These are phyloP conservation scores for Cryptocephalus moraei DNA, from an alignment of 2,888 invertebrate species.

Conservation along the genomic window DNA sequence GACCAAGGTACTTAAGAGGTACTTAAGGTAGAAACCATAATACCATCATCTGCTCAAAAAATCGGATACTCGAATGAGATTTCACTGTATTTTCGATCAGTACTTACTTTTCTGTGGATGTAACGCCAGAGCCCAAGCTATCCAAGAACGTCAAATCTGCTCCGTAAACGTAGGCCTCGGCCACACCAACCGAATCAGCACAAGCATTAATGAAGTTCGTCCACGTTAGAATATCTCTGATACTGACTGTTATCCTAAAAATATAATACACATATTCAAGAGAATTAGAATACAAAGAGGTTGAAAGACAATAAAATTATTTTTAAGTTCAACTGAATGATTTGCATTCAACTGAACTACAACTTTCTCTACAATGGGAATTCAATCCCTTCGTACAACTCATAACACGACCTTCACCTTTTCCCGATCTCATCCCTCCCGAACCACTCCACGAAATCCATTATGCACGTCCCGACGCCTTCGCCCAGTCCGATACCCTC, in stretches of 20 bases:
- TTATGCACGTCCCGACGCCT: slow-evolving; percentile 58
- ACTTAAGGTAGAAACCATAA: no score
- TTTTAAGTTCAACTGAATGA: no score
- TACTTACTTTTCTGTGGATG: slow-evolving; percentile 55
- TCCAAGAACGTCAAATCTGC: slow-evolving; percentile 87
- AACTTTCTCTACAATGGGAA: no score
- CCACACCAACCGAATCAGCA: slow-evolving; percentile 36
- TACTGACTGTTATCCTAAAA: slow-evolving; percentile 71
- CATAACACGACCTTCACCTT: slow-evolving; percentile 35
- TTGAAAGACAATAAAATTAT: no score
- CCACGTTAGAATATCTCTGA: slow-evolving; percentile 90
- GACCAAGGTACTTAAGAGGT: no score
- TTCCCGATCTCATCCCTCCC: slow-evolving; percentile 56
- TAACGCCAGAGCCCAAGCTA: slow-evolving; percentile 76
- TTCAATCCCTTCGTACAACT: slow-evolving; percentile 2
- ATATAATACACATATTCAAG: slow-evolving; percentile 5
- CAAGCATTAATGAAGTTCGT: slow-evolving; percentile 74
- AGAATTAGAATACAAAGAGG: background rate
- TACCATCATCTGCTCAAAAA: background rate
- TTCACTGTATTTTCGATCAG: slow-evolving; percentile 1
- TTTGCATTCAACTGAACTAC: no score
- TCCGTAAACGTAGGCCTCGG: slow-evolving; percentile 77
- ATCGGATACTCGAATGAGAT: background rate
- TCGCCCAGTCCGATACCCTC: slow-evolving; percentile 44
- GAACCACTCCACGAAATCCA: slow-evolving; percentile 76